Evolutionary conservation across 2,113 vertebrate genomes (phyloP), one percentile per base, ranked within the genome.

Genomic region (Oxyruncus cristatus): DNA sequence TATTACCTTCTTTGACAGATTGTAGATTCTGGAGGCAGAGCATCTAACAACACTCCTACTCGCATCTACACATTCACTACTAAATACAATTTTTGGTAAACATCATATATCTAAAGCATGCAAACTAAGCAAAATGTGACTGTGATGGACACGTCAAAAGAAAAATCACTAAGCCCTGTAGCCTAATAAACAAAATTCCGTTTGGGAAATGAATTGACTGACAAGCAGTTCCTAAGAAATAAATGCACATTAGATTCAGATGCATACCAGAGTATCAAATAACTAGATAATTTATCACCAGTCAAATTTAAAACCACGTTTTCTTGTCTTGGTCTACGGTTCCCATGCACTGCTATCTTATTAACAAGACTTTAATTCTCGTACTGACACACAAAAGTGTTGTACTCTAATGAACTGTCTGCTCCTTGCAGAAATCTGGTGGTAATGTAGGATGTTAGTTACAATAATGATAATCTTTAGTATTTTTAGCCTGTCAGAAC

Each of bases 401-500:
- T 85, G 76, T 85, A 95, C 95, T 97, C 93, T 98, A 98, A 98
- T 97, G 98, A 98, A 97, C 97, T 97, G 97, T 97, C 96, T 98
- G 91, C 94, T 97, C 75, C 53, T 96, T 91, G 95, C 78, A 95
- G 95, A 97, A 95, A 95, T 95, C 97, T 93, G 72, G 95, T 97
- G 95, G 93, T 97, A 97, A 96, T 55, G 77, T 82, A 95, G 80
- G 91, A 97, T 94, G 97, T 97, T 98, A 97, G 97, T 97, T 98
- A 97, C 97, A 98, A 98, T 98, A 97, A 98, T 97, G 96, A 98
- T 98, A 98, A 98, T 98, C 98, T 98, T 98, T 97, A 97, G 98
- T 98, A 98, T 98, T 98, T 98, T 98, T 97, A 98, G 98, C 94
- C 98, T 98, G 98, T 98, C 98, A 98, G 98, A 98, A 97, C 97